Evolutionary conservation across 2,797 vertebrate species (phyloP), one percentile per base, ranked within the genome.

Genomic region (Urophycis tenuis): DNA sequence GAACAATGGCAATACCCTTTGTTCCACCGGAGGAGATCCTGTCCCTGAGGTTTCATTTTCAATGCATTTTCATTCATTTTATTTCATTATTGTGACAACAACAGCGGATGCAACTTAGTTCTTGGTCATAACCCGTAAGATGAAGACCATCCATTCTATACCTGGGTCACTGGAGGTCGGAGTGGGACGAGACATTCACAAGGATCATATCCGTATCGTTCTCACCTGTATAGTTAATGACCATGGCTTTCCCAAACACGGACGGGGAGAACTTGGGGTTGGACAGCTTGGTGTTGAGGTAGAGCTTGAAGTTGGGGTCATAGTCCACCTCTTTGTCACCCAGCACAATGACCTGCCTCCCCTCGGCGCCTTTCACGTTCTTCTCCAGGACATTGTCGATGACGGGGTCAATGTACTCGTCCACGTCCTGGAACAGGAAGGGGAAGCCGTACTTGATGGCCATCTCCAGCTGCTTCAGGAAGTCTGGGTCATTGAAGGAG

Each of bases 241-340:
- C 96, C 95, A 97, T 95, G 78, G 96, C 94, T 88, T 98, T 98
- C 79, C 96, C 96, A 86, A 99, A 99, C 78, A 99, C 95, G 0
- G 96, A 95, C 0, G 97, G 97, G 3, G 94, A 93, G 85, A 95
- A 99, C 83, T 94, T 95, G 14, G 97, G 98, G 83, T 99, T 99
- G 1, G 94, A 86, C 85, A 98, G 90, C 87, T 97, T 99, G 85
- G 96, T 98, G 91, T 96, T 98, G 79, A 99, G 92, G 81, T 98
- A 99, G 33, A 99, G 91, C 84, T 92, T 94, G 83, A 99, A 99
- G 88, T 94, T 97, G 39, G 93, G 92, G 83, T 99, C 96, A 30
- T 96, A 99, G 87, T 98, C 96, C 8, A 99, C 94, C 76, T 98
- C 97, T 85, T 96, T 98, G 92, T 99, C 97, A n/a, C 96, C 97